A percentile compares a stretch with the other conserved stretches of the same genome.
Conservation (phyloP, 2,113 vertebrate genomes). For the Peromyscus leucopus region DNA sequence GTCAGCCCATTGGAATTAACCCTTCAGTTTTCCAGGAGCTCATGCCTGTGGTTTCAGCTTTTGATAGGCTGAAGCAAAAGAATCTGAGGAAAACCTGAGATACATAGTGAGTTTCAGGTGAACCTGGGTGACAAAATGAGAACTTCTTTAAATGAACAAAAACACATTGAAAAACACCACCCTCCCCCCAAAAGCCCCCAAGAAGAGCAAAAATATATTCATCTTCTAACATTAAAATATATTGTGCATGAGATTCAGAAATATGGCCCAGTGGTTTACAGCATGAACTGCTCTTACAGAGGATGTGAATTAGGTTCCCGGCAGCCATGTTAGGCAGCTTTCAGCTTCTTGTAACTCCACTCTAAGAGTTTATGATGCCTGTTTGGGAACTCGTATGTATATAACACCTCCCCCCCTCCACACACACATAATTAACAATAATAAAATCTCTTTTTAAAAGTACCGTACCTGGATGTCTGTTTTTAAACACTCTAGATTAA, state of each 20-base stretch:
- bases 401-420: background rate
- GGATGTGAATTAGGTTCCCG: background rate
- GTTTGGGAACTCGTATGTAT: background rate
- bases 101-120: background rate
- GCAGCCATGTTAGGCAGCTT: background rate
- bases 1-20: conserved; percentile 78
- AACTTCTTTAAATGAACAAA: background rate
- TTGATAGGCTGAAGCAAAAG: background rate
- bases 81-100: background rate
- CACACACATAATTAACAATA: background rate
- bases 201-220: background rate
- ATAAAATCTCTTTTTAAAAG: background rate
- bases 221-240: background rate
- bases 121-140: background rate
- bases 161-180: background rate
- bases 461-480: background rate
- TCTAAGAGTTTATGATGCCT: background rate
- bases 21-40: background rate
- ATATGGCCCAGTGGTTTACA: background rate
- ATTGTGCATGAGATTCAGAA: background rate
- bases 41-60: background rate
- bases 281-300: background rate
- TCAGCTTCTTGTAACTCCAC: background rate
- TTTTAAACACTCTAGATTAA: background rate
- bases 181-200: background rate